A percentile compares a stretch with the other conserved stretches of the same genome.
Evolutionary conservation across 2,888 invertebrate genomes (phyloP).

Genomic region (Megalurothrips usitatus): DNA sequence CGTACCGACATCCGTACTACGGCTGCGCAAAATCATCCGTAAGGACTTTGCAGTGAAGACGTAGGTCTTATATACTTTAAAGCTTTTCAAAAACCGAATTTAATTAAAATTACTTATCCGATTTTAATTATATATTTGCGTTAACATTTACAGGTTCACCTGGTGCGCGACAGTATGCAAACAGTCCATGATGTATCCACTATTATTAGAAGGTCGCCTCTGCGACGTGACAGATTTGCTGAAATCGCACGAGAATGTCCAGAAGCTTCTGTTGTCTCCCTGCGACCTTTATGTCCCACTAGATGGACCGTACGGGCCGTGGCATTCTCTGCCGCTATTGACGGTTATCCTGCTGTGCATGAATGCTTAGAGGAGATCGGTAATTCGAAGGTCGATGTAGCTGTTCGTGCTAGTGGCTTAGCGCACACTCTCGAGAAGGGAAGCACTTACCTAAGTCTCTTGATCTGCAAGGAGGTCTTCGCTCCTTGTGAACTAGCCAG

Average conservation of each 20-base stretch:
- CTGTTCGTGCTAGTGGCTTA: neutral
- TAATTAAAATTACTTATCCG: too few relatives aligned
- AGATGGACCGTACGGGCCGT: neutral
- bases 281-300: neutral
- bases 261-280: neutral
- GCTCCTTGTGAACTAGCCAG: neutral
- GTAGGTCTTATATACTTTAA: too few relatives aligned
- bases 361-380: neutral
- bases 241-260: neutral
- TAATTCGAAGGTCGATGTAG: neutral
- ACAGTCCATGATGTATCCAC: neutral
- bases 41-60: too few relatives aligned
- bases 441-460: neutral
- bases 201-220: neutral
- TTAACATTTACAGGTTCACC: too few relatives aligned
- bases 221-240: neutral
- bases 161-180: neutral
- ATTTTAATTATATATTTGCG: too few relatives aligned
- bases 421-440: neutral
- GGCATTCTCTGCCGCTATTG: neutral
- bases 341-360: neutral
- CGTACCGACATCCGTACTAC: too few relatives aligned
- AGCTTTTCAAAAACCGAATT: too few relatives aligned
- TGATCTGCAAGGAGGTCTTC: neutral
- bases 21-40: too few relatives aligned